phyloP scores from a whole-genome alignment of 2,888 invertebrate genomes.

The Nephrocerus scutellatus region DNA sequence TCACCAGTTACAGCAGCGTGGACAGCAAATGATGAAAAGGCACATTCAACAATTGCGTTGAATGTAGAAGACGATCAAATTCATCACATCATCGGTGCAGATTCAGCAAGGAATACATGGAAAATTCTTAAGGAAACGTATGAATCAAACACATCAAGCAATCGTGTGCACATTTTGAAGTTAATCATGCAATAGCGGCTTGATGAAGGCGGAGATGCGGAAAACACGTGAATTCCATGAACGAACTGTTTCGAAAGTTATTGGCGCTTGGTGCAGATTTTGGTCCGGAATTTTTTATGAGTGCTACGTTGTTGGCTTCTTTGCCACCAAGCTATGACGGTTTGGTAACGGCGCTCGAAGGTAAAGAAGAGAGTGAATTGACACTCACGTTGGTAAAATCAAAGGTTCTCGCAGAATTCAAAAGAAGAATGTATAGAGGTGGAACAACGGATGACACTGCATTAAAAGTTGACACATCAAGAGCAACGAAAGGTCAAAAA shows the following conservation, averaged over 20 bases:
- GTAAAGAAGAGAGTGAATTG: slow-evolving; percentile 8
- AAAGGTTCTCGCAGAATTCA: slow-evolving; percentile 17
- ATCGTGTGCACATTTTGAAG: slow-evolving; percentile 19
- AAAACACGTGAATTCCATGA: slow-evolving; percentile 15
- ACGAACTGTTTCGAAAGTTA: slow-evolving; percentile 14
- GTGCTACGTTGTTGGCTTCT: too few species aligned
- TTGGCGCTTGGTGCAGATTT: slow-evolving; percentile 8
- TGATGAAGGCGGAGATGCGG: slow-evolving; percentile 17
- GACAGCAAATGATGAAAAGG: slow-evolving; percentile 9
- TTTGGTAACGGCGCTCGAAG: slow-evolving; percentile 19
- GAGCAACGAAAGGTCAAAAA: too few species aligned
- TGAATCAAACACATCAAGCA: slow-evolving; percentile 12
- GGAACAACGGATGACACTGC: neutral
- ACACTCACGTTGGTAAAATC: slow-evolving; percentile 11
- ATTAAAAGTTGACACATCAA: too few species aligned
- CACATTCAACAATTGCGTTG: slow-evolving; percentile 14
- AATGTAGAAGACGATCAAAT: slow-evolving; percentile 15
- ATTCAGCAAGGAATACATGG: slow-evolving; percentile 11
- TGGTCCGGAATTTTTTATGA: slow-evolving; percentile 13
- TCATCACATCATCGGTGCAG: slow-evolving; percentile 10
- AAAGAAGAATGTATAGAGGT: slow-evolving; percentile 6
- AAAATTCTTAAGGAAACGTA: slow-evolving; percentile 13
- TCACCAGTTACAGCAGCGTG: slow-evolving; percentile 1
- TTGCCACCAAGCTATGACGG: slow-evolving; percentile 18
- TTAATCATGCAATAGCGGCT: slow-evolving; percentile 14